These are phyloP conservation scores for Plecotus auritus DNA, from an alignment of 2,113 vertebrate species.

Conservation along the genomic window DNA sequence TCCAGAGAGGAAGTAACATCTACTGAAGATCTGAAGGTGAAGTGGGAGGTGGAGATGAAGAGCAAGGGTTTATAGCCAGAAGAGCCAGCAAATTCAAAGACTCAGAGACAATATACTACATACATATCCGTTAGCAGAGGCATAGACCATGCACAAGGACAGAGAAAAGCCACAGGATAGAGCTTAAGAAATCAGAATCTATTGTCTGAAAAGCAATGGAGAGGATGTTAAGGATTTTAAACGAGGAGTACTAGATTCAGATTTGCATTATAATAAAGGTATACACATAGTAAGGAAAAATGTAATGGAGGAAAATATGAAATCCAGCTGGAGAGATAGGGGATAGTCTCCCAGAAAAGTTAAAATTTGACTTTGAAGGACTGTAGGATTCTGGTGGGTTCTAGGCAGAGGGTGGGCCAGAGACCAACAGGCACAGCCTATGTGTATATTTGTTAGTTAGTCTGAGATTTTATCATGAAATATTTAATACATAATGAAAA, in stretches of 20 bases:
- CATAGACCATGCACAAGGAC: neutral
- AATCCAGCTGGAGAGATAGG: neutral
- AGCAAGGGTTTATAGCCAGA: neutral
- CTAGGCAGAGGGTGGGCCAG: neutral
- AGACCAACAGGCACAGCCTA: neutral
- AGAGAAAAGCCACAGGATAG: neutral
- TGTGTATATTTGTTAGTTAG: neutral
- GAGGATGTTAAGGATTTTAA: neutral
- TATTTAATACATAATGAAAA: neutral
- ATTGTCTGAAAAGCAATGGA: neutral
- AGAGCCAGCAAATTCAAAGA: neutral
- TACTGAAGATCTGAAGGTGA: neutral
- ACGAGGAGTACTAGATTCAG: neutral
- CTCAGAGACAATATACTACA: neutral
- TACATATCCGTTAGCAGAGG: neutral
- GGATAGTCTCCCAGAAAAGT: neutral
- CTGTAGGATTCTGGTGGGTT: neutral
- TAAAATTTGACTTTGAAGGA: neutral
- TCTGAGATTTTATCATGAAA: neutral
- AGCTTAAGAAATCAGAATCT: neutral
- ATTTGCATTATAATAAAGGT: neutral
- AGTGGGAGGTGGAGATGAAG: neutral
- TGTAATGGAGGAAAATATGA: neutral
- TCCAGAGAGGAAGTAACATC: neutral
- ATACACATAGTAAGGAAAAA: neutral